Evolutionary conservation across 2,888 invertebrate genomes (phyloP).

Genomic region (Entomobrya multifasciata): DNA sequence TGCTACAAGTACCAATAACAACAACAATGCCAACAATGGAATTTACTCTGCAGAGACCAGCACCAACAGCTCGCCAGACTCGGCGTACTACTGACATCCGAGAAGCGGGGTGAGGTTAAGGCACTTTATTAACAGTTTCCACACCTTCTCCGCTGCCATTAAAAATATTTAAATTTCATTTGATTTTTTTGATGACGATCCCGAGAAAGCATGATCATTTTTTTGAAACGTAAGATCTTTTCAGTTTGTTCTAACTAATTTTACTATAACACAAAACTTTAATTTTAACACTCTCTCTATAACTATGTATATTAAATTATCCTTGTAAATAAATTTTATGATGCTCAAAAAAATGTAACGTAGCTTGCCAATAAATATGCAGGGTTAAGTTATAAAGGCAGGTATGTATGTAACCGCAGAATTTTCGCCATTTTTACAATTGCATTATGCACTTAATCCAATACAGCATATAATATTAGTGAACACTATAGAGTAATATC

Average conservation of each 20-base stretch:
- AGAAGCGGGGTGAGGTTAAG: slow-evolving; percentile 76
- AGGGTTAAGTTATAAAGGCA: slow-evolving; percentile 38
- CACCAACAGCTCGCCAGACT: slow-evolving; percentile 71
- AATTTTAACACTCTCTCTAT: neutral
- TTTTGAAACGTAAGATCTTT: slow-evolving; percentile 64
- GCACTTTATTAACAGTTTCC: slow-evolving; percentile 76
- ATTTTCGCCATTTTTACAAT: slow-evolving; percentile 34
- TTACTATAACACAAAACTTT: neutral
- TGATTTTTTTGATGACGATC: no score
- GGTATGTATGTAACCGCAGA: neutral
- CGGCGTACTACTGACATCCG: slow-evolving; percentile 84
- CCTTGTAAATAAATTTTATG: slow-evolving; percentile 29
- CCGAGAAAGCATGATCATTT: slow-evolving; percentile 28
- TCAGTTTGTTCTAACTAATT: neutral
- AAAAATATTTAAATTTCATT: slow-evolving; percentile 66
- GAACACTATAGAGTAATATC: neutral
- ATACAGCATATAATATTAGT: neutral
- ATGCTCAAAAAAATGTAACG: slow-evolving; percentile 31
- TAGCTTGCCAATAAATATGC: slow-evolving; percentile 33
- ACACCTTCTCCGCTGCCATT: slow-evolving; percentile 74
- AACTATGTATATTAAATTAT: neutral
- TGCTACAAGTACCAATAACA: slow-evolving; percentile 52
- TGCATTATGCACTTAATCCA: slow-evolving; percentile 1
- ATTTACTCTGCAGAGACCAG: slow-evolving; percentile 69
- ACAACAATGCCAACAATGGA: slow-evolving; percentile 52